Evolutionary conservation across 1,140 invertebrate species (phyloP), one percentile per base, ranked within the genome.

Genomic region (Trachymyrmex septentrionalis): DNA sequence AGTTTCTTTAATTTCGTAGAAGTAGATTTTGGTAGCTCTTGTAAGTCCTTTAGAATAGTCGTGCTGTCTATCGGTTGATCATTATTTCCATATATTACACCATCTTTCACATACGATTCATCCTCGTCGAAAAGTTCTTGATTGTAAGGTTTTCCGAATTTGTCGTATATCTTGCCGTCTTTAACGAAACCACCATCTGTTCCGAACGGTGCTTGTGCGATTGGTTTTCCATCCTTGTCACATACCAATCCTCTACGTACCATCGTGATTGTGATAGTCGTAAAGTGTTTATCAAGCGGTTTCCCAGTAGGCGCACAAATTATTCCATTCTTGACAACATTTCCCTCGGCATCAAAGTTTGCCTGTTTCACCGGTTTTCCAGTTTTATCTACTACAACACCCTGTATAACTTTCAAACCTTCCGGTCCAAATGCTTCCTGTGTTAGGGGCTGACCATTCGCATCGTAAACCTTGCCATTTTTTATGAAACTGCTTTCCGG

Each of bases 381-480:
- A 19, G 87, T 87, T 78, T 93, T 94, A 19, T 95, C 95, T 2
- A 95, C 91, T 3, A 95, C 72, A 0, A 94, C 82, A 57, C 95
- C 95, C 24, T 94, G 89, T 4, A 92, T 63, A 7, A 95, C 90
- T 84, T 91, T 94, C 9, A 95, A 38, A 66, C 93, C 95, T 87
- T 95, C 95, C 2, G 93, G 93, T 16, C 95, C 95, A 76, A 95
- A 95, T 21, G 95, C 93, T 88, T 95, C 95, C 44, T 94, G 93
- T 0, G 91, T 93, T 0, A 95, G 64, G 1, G 89, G 92, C 48
- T 94, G 92, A 48, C 93, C 93, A 73, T 90, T 92, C 0, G 86
- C 89, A 2, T 92, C 87, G 16, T 90, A 94, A 7, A 95, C 86
- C 59, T 93, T 94, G 53, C 95, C 95, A 7, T 85, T 91, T 80